Percentiles rank a stretch among this genome's conserved stretches.
Conservation (phyloP, 2,888 invertebrate genomes). For the Taphrorychus bicolor region DNA sequence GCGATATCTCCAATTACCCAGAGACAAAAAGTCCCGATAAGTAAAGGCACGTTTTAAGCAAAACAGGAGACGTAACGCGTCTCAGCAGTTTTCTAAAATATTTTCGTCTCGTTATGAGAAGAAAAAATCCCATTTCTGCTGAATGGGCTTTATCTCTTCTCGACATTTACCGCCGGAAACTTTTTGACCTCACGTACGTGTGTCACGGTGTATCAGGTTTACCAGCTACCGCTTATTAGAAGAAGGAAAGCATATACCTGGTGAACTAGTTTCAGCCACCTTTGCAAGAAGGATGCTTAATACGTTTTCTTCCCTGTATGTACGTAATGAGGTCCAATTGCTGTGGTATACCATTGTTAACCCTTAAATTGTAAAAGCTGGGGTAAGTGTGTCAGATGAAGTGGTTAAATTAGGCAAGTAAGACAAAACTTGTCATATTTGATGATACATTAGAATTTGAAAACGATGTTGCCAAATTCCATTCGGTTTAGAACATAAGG, state of each 20-base stretch:
- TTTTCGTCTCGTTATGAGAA: slow-evolving; percentile 15
- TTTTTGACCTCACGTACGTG: slow-evolving; percentile 31
- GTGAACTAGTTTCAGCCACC: background rate
- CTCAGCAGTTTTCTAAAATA: slow-evolving; percentile 6
- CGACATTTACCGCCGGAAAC: slow-evolving; percentile 27
- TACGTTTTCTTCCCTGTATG: too few relatives aligned
- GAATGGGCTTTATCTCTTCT: slow-evolving; percentile 31
- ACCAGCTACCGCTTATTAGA: slow-evolving; percentile 23
- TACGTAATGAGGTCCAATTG: too few relatives aligned
- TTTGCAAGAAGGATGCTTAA: too few relatives aligned
- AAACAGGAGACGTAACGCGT: slow-evolving; percentile 2
- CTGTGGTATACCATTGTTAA: too few relatives aligned
- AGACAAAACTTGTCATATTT: too few relatives aligned
- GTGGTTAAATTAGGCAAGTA: too few relatives aligned
- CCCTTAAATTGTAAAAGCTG: too few relatives aligned
- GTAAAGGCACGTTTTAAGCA: background rate
- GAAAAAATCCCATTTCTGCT: slow-evolving; percentile 28
- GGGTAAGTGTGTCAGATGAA: too few relatives aligned
- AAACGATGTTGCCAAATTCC: too few relatives aligned
- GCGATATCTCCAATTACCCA: background rate
- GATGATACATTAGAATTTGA: too few relatives aligned
- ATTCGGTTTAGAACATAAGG: too few relatives aligned
- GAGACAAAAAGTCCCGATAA: background rate
- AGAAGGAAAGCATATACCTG: slow-evolving; percentile 1
- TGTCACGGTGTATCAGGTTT: slow-evolving; percentile 15